phyloP scores from a whole-genome alignment of 2,113 vertebrate species.

The Parotia lawesii region DNA sequence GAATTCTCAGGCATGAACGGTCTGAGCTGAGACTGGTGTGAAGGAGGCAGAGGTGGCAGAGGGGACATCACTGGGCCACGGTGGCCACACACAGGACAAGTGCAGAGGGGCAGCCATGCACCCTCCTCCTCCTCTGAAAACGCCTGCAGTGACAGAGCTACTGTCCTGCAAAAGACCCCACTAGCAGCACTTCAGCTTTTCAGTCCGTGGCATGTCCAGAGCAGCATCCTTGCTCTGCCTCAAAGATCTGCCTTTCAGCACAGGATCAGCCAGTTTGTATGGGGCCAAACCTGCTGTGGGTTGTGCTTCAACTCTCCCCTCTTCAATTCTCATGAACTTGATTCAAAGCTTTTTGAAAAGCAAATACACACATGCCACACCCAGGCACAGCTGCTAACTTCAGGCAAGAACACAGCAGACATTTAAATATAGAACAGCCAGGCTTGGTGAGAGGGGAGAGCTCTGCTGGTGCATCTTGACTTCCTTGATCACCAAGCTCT shows the following conservation, averaged over 20 bases:
- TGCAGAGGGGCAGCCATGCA: background rate
- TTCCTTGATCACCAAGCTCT: background rate
- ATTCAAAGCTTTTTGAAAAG: background rate
- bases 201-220: accelerated
- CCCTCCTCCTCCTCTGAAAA: background rate
- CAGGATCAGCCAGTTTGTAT: accelerated
- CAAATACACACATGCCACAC: background rate
- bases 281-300: background rate
- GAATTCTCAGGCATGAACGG: background rate
- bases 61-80: accelerated
- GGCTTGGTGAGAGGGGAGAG: background rate
- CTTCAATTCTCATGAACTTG: background rate
- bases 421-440: conserved; percentile 16
- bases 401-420: conserved; percentile 5
- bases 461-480: background rate
- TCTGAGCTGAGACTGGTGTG: background rate
- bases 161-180: background rate
- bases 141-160: accelerated
- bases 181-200: accelerated
- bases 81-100: too few species aligned
- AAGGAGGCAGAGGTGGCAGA: accelerated
- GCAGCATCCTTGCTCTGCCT: background rate
- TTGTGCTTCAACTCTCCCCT: background rate
- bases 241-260: background rate
- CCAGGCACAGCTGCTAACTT: conserved; percentile 6